phyloP scores from a whole-genome alignment of 2,888 invertebrate genomes.

The Noctua fimbriata region DNA sequence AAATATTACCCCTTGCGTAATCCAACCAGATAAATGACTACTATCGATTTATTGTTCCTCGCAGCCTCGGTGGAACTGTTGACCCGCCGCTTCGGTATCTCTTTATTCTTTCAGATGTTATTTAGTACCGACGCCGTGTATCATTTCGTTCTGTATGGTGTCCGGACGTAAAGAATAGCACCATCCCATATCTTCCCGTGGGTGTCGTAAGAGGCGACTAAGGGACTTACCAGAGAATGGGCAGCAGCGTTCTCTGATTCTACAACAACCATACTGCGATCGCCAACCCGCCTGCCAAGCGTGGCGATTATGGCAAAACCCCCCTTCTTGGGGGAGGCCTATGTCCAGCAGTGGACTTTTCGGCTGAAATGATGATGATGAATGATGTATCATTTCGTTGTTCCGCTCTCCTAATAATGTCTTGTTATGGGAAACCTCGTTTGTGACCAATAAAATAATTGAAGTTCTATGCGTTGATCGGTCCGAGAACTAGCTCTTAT shows the following conservation, averaged over 20 bases:
- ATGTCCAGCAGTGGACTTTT: too few relatives aligned
- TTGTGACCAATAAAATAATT: conserved; percentile 76
- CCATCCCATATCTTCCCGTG: too few relatives aligned
- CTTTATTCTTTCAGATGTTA: conserved; percentile 64
- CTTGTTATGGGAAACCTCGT: conserved; percentile 72
- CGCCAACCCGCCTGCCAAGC: too few relatives aligned
- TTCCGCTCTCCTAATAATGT: conserved; percentile 67
- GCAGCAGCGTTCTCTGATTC: too few relatives aligned
- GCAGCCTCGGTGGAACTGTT: conserved; percentile 64
- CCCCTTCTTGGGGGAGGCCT: too few relatives aligned
- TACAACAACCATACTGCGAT: too few relatives aligned
- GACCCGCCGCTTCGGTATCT: conserved; percentile 54
- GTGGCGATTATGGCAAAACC: too few relatives aligned
- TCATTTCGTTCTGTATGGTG: conserved; percentile 66
- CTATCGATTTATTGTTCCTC: conserved; percentile 66
- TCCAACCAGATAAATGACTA: conserved; percentile 65
- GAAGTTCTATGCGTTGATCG: conserved; percentile 70
- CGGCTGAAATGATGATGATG: too few relatives aligned
- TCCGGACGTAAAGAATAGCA: too few relatives aligned
- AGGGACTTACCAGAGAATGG: too few relatives aligned
- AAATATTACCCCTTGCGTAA: conserved; percentile 70
- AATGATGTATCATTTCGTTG: conserved; percentile 63
- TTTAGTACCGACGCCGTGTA: conserved; percentile 50
- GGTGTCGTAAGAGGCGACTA: too few relatives aligned
- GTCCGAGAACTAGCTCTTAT: conserved; percentile 76